phyloP scores from a whole-genome alignment of 2,888 invertebrate species.

The Lepidocyrtoides sp. region DNA sequence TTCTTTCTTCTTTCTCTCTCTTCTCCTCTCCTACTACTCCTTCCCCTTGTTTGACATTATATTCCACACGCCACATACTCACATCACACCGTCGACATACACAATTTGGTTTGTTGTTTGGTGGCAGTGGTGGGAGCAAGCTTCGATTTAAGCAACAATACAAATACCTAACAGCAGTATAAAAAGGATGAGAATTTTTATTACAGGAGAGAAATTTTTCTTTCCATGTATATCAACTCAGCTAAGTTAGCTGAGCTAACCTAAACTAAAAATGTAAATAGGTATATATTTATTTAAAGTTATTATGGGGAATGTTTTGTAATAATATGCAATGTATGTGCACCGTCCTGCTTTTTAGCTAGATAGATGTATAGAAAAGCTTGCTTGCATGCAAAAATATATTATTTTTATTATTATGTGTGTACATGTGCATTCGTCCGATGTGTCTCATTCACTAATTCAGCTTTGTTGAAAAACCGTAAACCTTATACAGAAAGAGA shows the following conservation, averaged over 20 bases:
- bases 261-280: not conserved
- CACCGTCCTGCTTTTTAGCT: not conserved
- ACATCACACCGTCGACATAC: not conserved
- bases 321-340: not conserved
- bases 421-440: constrained; percentile 66
- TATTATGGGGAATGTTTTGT: not conserved
- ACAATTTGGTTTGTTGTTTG: constrained; percentile 45
- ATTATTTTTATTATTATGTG: not conserved
- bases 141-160: constrained; percentile 48
- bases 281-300: not conserved
- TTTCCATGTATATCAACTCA: no score
- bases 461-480: constrained; percentile 50
- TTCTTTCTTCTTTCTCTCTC: not conserved
- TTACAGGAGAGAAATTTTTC: not conserved
- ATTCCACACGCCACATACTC: constrained; percentile 62
- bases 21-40: constrained; percentile 8
- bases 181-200: constrained; percentile 7
- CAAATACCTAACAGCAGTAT: not conserved
- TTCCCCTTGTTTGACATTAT: constrained; percentile 73
- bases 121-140: constrained; percentile 24
- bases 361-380: not conserved
- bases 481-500: constrained; percentile 49
- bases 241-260: no score
- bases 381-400: constrained; percentile 1
- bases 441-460: constrained; percentile 76